phyloP scores from a whole-genome alignment of 2,888 invertebrate genomes.

The Deilephila porcellus region DNA sequence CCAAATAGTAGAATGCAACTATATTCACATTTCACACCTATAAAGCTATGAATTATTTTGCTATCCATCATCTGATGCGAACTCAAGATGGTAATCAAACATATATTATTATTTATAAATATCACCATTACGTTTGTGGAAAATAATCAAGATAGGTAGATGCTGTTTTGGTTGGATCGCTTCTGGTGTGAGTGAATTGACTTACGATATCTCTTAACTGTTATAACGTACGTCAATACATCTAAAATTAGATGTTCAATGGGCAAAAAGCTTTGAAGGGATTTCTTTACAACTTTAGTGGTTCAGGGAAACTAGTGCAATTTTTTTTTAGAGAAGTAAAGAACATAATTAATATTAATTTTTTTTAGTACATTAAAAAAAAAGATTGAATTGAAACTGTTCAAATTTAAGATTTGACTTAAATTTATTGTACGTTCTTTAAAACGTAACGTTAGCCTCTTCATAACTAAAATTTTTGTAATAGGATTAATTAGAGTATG shows the following conservation, averaged over 20 bases:
- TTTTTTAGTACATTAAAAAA: too few species aligned
- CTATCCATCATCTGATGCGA: neutral
- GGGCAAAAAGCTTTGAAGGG: conserved; percentile 38
- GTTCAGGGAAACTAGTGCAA: neutral
- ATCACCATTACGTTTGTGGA: conserved; percentile 15
- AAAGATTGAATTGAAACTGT: too few species aligned
- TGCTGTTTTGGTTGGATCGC: conserved; percentile 52
- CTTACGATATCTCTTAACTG: conserved; percentile 43
- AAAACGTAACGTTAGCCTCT: too few species aligned
- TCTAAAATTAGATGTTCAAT: conserved; percentile 47
- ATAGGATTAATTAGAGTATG: too few species aligned
- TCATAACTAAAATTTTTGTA: too few species aligned
- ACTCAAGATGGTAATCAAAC: neutral
- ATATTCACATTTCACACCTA: too few species aligned
- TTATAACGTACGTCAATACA: conserved; percentile 48
- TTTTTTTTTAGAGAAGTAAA: neutral
- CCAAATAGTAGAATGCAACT: too few species aligned
- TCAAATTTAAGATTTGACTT: too few species aligned
- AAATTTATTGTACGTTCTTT: too few species aligned
- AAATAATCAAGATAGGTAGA: conserved; percentile 41
- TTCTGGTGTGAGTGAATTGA: conserved; percentile 47
- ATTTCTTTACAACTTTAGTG: conserved; percentile 29
- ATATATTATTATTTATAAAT: conserved; percentile 1
- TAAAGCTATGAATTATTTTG: neutral
- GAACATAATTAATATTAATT: too few species aligned